These are phyloP conservation scores for Lysandra coridon DNA, from an alignment of 2,888 invertebrate genomes.

Conservation along the genomic window DNA sequence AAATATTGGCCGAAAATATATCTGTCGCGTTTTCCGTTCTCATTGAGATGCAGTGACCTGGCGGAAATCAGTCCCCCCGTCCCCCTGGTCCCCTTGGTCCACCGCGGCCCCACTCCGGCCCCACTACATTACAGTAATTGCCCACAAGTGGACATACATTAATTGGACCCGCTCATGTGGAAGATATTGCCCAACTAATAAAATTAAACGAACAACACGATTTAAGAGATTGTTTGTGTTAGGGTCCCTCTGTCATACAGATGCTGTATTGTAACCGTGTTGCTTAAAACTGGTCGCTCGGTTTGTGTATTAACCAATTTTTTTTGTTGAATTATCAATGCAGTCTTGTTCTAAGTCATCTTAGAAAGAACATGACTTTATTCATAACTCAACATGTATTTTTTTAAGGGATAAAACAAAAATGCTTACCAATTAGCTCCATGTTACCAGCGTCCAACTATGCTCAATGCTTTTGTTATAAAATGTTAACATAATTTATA, in stretches of 20 bases:
- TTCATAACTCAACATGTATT: no score
- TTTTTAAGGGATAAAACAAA: no score
- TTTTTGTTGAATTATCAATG: no score
- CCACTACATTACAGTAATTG: constrained; percentile 65
- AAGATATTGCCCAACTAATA: constrained; percentile 47
- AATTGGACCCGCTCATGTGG: constrained; percentile 53
- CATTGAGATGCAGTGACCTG: constrained; percentile 33
- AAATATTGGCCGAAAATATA: constrained; percentile 10
- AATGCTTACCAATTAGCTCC: no score
- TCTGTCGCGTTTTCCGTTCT: constrained; percentile 9
- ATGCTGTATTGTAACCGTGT: neutral
- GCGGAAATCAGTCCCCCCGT: constrained; percentile 57
- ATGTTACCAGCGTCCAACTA: no score
- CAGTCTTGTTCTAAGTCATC: no score
- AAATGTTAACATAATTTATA: no score
- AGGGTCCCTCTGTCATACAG: neutral
- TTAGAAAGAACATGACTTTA: no score
- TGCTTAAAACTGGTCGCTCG: no score
- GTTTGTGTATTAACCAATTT: no score
- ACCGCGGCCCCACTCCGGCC: constrained; percentile 56
- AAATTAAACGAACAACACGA: constrained; percentile 31
- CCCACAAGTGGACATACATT: constrained; percentile 51
- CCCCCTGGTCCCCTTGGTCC: constrained; percentile 55
- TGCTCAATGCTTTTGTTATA: no score
- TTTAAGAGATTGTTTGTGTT: neutral